Conservation (phyloP, 2,797 vertebrate genomes). For the Mus minutoides region DNA sequence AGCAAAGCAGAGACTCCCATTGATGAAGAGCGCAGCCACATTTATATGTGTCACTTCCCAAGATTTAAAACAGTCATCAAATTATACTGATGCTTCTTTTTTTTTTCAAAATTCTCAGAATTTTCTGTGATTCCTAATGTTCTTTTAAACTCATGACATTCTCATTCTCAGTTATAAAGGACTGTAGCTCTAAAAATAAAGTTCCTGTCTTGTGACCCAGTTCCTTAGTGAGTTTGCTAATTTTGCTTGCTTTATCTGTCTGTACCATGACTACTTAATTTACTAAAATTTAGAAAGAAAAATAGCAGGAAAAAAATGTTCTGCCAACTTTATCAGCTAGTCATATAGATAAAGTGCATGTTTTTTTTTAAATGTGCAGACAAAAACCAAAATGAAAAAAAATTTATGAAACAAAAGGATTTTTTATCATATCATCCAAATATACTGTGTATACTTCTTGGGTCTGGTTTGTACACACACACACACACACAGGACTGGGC, state of each 20-base stretch:
- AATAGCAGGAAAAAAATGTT: not conserved
- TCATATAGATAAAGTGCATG: not conserved
- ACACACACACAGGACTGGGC: not conserved
- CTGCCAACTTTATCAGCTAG: not conserved
- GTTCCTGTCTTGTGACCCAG: slow-evolving; percentile 19
- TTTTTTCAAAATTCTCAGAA: not conserved
- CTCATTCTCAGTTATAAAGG: not conserved
- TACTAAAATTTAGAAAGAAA: not conserved
- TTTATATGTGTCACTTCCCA: not conserved
- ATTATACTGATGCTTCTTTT: not conserved
- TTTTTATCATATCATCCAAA: not conserved
- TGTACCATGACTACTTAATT: not conserved
- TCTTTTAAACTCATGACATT: not conserved
- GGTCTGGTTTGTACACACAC: not conserved
- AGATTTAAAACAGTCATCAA: slow-evolving; percentile 4
- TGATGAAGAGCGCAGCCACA: not conserved
- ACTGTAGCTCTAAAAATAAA: not conserved
- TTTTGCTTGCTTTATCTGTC: not conserved
- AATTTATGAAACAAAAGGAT: not conserved
- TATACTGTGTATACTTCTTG: not conserved
- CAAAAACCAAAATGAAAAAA: slow-evolving; percentile 47
- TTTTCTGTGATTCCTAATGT: not conserved
- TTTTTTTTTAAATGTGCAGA: not conserved
- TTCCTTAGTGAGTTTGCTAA: slow-evolving; percentile 16
- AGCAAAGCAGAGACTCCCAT: not conserved